Conservation (phyloP, 1,140 invertebrate species). For the Myzus persicae region DNA sequence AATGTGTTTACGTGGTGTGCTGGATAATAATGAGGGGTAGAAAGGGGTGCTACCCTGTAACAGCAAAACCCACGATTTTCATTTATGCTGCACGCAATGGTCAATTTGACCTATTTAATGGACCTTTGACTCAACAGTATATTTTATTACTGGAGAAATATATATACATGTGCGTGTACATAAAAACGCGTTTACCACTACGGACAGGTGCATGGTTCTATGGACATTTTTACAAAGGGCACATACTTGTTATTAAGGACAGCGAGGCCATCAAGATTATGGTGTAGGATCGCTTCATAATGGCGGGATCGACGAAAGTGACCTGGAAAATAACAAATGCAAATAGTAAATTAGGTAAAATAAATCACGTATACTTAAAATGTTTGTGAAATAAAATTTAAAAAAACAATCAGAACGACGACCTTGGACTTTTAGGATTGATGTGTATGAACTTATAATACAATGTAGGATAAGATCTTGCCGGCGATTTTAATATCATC, state of each 20-base stretch:
- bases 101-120: slow-evolving; percentile 53
- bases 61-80: background rate
- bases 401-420: background rate
- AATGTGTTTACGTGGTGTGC: background rate
- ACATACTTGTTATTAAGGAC: slow-evolving; percentile 46
- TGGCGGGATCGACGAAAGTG: background rate
- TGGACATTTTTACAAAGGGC: background rate
- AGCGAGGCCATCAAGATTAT: slow-evolving; percentile 42
- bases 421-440: background rate
- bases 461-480: background rate
- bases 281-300: slow-evolving; percentile 46
- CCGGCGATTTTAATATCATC: background rate
- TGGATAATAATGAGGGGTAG: slow-evolving; percentile 3
- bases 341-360: background rate
- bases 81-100: slow-evolving; percentile 44
- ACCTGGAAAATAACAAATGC: slow-evolving; percentile 37
- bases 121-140: slow-evolving; percentile 49
- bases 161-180: background rate
- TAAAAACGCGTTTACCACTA: background rate
- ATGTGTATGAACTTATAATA: background rate
- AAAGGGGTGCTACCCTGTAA: background rate
- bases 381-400: background rate
- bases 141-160: background rate
- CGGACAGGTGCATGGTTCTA: background rate
- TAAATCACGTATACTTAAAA: background rate